These are phyloP conservation scores for Meandrina meandrites DNA, from an alignment of 92 coral and sea anemone species.

Conservation along the genomic window DNA sequence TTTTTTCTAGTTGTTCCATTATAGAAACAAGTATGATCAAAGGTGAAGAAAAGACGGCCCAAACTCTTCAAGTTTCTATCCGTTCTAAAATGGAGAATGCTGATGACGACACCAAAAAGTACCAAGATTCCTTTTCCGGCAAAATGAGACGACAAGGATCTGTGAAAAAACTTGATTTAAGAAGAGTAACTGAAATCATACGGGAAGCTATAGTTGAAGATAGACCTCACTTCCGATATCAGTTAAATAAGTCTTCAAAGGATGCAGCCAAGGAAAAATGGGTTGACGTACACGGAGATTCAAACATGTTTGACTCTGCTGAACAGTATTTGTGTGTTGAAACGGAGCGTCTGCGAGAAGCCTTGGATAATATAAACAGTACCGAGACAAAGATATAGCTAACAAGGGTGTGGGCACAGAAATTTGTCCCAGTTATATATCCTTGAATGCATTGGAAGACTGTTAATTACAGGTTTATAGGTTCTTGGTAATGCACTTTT, in stretches of 20 bases:
- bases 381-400: not conserved
- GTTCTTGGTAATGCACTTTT: no score
- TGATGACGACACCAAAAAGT: slow-evolving; percentile 83
- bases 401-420: not conserved
- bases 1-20: slow-evolving; percentile 61
- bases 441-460: no score
- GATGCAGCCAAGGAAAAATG: slow-evolving; percentile 90
- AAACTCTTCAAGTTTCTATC: slow-evolving; percentile 81
- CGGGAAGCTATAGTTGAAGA: slow-evolving; percentile 71
- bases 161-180: slow-evolving; percentile 84
- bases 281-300: slow-evolving; percentile 81
- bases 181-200: slow-evolving; percentile 71
- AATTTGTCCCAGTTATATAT: no score
- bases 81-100: slow-evolving; percentile 90
- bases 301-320: slow-evolving; percentile 77
- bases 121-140: slow-evolving; percentile 77
- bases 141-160: slow-evolving; percentile 88
- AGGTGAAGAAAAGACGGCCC: slow-evolving; percentile 97
- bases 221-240: slow-evolving; percentile 94
- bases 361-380: slow-evolving; percentile 56
- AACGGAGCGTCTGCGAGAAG: slow-evolving; percentile 74
- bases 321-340: slow-evolving; percentile 82
- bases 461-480: no score
- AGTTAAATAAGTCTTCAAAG: slow-evolving; percentile 76
- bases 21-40: slow-evolving; percentile 88